Base-by-base conservation (phyloP, 53 echinoderm and acorn worm species). In the Temnopleurus reevesii region DNA sequence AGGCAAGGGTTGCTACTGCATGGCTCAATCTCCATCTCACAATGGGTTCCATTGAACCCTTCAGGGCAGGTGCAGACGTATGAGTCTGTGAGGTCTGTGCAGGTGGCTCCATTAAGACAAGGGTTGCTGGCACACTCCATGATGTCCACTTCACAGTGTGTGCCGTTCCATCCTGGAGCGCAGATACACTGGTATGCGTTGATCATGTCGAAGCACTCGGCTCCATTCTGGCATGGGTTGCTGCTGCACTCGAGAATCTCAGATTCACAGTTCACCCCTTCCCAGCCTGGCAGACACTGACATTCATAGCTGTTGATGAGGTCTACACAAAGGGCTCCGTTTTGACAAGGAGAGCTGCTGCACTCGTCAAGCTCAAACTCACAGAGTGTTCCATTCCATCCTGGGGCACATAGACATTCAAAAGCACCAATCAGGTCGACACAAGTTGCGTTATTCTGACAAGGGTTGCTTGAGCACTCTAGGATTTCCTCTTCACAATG, bases 291-390 rank as follows among this genome's bases (percentile, higher is more conserved):
- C 12, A 33, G 30, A 46, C 90, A 90, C 4, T 18, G 44, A 31
- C 90, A 81, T 0, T 43, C 18, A n/a, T 76, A 90, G 9, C 76
- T 29, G 0, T 12, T 21, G 18, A 83, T 35, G 24, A 55, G 33
- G 38, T 83, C 83, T 0, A 55, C 23, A 21, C 83, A 83, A 0
- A 33, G 8, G 0, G 54, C 56, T 19, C 83, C 57, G 77, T 95
- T 95, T 36, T 82, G 77, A 51, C 95, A 95, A 0, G 92, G 93
- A 30, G 81, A 81, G 19, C 80, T 77, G 63, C 31, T 43, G 59
- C 96, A 96, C 35, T 94, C 96, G 57, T 91, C 83, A 35, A 93
- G 85, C 27, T 96, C 90, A 77, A 89, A 63, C 89, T 96, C 94
- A 59, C 96, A 96, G 12, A 81, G 53, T 27, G 86, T 55, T 34